phyloP scores from a whole-genome alignment of 2,797 vertebrate genomes.

The Hypotaenidia okinawae region DNA sequence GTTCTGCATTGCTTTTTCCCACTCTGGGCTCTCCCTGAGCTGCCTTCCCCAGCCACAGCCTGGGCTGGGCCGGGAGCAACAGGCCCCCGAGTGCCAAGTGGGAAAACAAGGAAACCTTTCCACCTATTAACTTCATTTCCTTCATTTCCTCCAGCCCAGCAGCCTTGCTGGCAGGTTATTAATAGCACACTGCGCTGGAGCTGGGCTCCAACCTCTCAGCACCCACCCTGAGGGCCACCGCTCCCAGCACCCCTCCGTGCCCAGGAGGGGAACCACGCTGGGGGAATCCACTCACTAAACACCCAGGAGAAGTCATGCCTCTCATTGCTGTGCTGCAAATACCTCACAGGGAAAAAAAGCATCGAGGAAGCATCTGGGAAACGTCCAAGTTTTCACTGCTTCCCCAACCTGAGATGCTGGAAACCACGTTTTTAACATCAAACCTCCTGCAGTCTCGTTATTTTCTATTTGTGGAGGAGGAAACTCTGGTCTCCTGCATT shows the following conservation, averaged over 20 bases:
- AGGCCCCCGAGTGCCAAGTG: not conserved
- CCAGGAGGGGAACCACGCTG: accelerated
- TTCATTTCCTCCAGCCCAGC: constrained; percentile 6
- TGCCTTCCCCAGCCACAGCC: not conserved
- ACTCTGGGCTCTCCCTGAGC: not conserved
- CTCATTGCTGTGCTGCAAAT: not conserved
- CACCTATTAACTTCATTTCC: constrained; percentile 57
- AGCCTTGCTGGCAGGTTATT: not conserved
- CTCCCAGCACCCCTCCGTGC: not conserved
- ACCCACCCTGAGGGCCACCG: not conserved
- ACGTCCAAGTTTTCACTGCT: not conserved
- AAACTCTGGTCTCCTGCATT: not conserved
- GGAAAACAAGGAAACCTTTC: constrained; percentile 63
- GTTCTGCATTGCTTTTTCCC: not conserved
- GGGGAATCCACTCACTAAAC: not conserved
- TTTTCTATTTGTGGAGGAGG: not conserved
- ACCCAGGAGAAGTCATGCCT: accelerated
- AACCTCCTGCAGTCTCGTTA: accelerated
- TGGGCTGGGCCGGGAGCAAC: not conserved
- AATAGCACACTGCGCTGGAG: not conserved
- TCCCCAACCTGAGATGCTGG: not conserved
- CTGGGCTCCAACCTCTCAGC: not conserved
- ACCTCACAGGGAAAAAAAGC: not conserved
- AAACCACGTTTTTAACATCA: accelerated
- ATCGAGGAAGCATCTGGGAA: not conserved